These are phyloP conservation scores for Chironomus striatipennis DNA, from an alignment of 1,140 invertebrate species.

Conservation along the genomic window DNA sequence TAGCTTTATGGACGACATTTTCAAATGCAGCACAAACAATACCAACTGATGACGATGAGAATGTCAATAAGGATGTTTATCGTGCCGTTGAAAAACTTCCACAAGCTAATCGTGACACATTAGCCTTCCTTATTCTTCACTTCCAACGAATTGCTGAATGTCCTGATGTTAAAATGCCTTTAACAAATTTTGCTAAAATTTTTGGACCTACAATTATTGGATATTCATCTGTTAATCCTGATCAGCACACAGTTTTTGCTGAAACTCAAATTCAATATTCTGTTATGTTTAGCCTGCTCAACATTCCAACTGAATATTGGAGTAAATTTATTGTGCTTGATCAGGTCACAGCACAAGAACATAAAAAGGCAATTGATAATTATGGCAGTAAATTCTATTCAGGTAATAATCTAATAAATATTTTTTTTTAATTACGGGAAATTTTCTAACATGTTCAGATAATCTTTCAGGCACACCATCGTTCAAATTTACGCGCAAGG, in stretches of 20 bases:
- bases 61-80: conserved; percentile 44
- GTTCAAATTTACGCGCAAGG: neutral
- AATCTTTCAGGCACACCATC: conserved; percentile 9
- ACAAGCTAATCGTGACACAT: conserved; percentile 74
- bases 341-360: neutral
- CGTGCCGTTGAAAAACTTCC: conserved; percentile 66
- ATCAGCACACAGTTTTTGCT: conserved; percentile 41
- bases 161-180: conserved; percentile 68
- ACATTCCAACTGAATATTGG: conserved; percentile 60
- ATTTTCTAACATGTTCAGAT: neutral
- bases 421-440: neutral
- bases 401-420: neutral
- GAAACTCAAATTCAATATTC: conserved; percentile 51
- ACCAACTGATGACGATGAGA: conserved; percentile 47
- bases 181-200: conserved; percentile 65
- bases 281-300: conserved; percentile 58
- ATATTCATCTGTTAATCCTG: conserved; percentile 59
- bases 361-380: neutral
- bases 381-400: conserved; percentile 21
- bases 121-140: conserved; percentile 78
- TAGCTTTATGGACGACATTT: conserved; percentile 64
- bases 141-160: conserved; percentile 59
- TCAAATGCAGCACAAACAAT: conserved; percentile 49
- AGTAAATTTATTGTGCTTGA: conserved; percentile 31
- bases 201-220: conserved; percentile 82